These are phyloP conservation scores for Tetrao urogallus DNA, from an alignment of 2,113 vertebrate genomes.

Conservation along the genomic window DNA sequence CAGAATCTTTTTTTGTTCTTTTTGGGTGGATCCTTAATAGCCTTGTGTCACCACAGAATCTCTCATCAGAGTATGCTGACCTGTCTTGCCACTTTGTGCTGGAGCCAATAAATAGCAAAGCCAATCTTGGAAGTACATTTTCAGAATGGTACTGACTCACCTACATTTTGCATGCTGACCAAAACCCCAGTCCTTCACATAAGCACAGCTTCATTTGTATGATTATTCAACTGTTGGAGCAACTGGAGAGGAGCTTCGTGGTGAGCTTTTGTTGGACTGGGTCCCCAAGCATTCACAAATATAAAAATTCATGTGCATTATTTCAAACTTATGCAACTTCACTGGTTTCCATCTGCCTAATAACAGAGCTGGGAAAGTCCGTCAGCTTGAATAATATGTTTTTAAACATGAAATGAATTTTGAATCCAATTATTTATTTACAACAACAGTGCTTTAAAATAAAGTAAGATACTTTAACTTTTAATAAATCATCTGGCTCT, in stretches of 20 bases:
- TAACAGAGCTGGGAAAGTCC: neutral
- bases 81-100: slow-evolving; percentile 41
- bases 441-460: neutral
- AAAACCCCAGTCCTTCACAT: neutral
- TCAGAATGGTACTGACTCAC: slow-evolving; percentile 25
- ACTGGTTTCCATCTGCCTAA: slow-evolving; percentile 20
- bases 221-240: neutral
- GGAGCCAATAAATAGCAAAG: slow-evolving; percentile 26
- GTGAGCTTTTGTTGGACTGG: neutral
- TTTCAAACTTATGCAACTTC: slow-evolving; percentile 10
- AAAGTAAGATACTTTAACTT: slow-evolving; percentile 56
- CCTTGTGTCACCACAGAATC: neutral
- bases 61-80: neutral
- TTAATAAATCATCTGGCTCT: slow-evolving; percentile 54
- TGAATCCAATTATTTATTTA: slow-evolving; percentile 61
- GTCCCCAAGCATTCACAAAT: neutral
- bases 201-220: neutral
- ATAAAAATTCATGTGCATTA: slow-evolving; percentile 27
- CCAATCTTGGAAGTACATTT: neutral
- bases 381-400: slow-evolving; percentile 39
- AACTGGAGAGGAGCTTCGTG: neutral
- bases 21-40: slow-evolving; percentile 10
- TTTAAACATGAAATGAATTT: slow-evolving; percentile 51
- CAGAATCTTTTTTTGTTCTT: neutral
- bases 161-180: neutral